Percentiles rank a stretch among this genome's conserved stretches.
Evolutionary conservation across 2,888 invertebrate genomes (phyloP).

Genomic region (Carpatolechia fugitivella): DNA sequence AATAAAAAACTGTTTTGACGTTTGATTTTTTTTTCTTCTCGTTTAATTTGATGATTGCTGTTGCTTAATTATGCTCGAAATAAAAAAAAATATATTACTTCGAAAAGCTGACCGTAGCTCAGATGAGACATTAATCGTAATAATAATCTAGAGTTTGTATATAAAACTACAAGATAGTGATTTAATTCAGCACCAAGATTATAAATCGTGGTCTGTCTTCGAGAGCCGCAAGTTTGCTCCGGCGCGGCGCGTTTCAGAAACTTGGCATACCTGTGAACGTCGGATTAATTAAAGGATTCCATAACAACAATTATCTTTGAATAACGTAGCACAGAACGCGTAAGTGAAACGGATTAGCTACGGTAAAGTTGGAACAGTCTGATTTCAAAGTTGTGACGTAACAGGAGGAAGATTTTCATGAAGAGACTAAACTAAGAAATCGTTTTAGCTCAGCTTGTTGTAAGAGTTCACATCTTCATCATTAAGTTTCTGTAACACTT

Average conservation of each 20-base stretch:
- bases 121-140: no score
- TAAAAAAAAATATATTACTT: no score
- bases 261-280: slow-evolving; percentile 17
- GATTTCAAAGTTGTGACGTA: slow-evolving; percentile 1
- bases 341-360: slow-evolving; percentile 7
- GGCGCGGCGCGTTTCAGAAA: slow-evolving; percentile 1
- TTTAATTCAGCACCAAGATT: not conserved
- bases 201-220: slow-evolving; percentile 8
- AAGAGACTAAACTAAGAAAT: no score
- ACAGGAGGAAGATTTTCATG: not conserved
- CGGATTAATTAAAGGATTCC: slow-evolving; percentile 42
- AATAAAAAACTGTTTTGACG: no score
- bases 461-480: no score
- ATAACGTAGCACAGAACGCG: slow-evolving; percentile 15
- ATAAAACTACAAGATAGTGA: not conserved
- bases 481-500: no score
- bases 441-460: no score
- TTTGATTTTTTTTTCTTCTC: no score
- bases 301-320: slow-evolving; percentile 35
- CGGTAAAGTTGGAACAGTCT: slow-evolving; percentile 3
- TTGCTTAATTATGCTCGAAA: no score
- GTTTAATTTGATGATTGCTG: no score
- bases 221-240: slow-evolving; percentile 2
- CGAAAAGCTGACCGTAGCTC: no score
- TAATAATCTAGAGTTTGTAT: no score